phyloP scores from a whole-genome alignment of 2,113 vertebrate species.

The Micromys minutus region DNA sequence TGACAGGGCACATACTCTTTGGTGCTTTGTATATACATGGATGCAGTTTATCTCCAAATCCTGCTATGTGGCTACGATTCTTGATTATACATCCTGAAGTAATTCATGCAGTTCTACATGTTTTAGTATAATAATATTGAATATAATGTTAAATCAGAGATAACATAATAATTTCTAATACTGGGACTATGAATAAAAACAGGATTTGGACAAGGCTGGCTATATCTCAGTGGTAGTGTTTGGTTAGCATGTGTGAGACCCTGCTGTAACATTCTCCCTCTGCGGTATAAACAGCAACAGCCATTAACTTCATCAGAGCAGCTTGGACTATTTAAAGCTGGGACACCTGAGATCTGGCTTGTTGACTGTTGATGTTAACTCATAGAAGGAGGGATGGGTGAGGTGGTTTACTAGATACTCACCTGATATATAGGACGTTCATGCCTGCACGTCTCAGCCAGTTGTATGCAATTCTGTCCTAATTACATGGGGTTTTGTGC shows the following conservation, averaged over 20 bases:
- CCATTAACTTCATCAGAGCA: neutral
- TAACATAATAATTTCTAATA: neutral
- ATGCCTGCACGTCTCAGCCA: neutral
- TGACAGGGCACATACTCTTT: neutral
- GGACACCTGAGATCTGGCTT: neutral
- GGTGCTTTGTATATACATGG: neutral
- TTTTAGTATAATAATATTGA: neutral
- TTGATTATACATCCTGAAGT: neutral
- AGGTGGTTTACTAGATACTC: neutral
- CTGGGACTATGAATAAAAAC: neutral
- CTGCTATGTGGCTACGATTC: fast-evolving
- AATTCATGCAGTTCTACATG: neutral
- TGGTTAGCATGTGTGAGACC: neutral
- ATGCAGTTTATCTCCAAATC: fast-evolving
- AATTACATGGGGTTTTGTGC: neutral
- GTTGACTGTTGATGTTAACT: neutral
- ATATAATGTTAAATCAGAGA: neutral
- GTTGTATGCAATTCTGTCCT: neutral
- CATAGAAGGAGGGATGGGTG: neutral
- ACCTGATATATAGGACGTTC: neutral
- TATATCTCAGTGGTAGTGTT: too few species aligned
- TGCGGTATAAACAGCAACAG: neutral
- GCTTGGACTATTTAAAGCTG: neutral
- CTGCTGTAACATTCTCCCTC: neutral
- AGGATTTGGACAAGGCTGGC: neutral